A percentile compares a stretch with the other conserved stretches of the same genome.
These are phyloP conservation scores for Gryllus bimaculatus DNA, from an alignment of 1,140 invertebrate species.

Conservation along the genomic window DNA sequence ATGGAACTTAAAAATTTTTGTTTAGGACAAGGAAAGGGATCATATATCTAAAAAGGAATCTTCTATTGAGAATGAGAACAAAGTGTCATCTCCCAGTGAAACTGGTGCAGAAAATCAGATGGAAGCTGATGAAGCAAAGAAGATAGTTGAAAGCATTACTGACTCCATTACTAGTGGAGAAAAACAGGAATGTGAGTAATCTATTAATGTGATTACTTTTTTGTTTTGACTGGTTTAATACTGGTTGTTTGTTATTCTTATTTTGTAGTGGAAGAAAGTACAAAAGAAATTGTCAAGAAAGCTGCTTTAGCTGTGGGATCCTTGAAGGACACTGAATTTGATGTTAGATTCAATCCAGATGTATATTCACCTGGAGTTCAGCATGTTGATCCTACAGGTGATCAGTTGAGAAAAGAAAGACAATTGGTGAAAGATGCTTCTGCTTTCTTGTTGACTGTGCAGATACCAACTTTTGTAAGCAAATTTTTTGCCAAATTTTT, in stretches of 20 bases:
- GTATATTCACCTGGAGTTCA: constrained; percentile 89
- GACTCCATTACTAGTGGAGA: constrained; percentile 70
- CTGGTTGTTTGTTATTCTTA: not conserved
- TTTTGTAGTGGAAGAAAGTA: constrained; percentile 66
- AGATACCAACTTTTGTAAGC: constrained; percentile 89
- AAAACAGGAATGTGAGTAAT: constrained; percentile 61
- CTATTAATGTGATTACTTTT: constrained; percentile 14
- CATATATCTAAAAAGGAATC: constrained; percentile 26
- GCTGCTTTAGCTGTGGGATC: constrained; percentile 86
- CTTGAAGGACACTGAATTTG: constrained; percentile 87
- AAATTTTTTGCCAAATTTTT: constrained; percentile 7
- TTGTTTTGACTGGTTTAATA: constrained; percentile 12
- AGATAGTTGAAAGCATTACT: constrained; percentile 81
- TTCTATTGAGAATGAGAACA: constrained; percentile 21
- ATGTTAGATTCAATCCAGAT: constrained; percentile 96
- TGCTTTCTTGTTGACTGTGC: constrained; percentile 83
- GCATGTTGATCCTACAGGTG: constrained; percentile 61
- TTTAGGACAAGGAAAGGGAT: constrained; percentile 31
- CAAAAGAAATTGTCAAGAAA: constrained; percentile 78
- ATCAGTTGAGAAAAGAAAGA: constrained; percentile 67
- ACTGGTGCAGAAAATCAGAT: constrained; percentile 31
- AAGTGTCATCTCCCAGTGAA: not conserved
- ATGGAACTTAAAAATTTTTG: not conserved
- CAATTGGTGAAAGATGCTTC: constrained; percentile 90
- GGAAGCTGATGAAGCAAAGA: constrained; percentile 79